phyloP scores from a whole-genome alignment of 2,888 invertebrate species.

The Reticulitermes lucifugus region DNA sequence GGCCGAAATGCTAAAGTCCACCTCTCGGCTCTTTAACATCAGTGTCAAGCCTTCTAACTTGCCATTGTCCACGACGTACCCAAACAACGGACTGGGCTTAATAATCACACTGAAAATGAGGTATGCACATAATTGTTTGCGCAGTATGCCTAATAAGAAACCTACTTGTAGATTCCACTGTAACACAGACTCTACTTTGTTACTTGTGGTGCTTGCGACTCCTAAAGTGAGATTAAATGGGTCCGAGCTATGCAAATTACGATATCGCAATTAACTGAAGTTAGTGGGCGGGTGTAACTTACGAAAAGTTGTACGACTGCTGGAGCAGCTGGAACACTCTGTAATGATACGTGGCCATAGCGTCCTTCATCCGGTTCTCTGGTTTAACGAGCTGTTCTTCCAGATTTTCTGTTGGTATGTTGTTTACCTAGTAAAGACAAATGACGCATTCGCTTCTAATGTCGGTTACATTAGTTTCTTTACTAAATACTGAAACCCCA shows the following conservation, averaged over 20 bases:
- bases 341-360: constrained; percentile 37
- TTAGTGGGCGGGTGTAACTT: not conserved
- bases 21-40: constrained; percentile 30
- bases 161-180: too few relatives aligned
- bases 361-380: constrained; percentile 34
- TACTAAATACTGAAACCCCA: too few relatives aligned
- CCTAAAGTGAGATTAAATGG: too few relatives aligned
- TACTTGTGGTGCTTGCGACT: too few relatives aligned
- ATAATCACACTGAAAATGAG: not conserved
- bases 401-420: constrained; percentile 18
- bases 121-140: too few relatives aligned
- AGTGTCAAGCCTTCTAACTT: constrained; percentile 27
- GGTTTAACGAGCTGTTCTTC: constrained; percentile 30
- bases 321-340: not conserved
- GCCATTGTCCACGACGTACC: constrained; percentile 43
- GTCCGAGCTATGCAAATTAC: too few relatives aligned
- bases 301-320: constrained; percentile 33
- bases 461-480: too few relatives aligned
- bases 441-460: not conserved
- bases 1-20: constrained; percentile 29
- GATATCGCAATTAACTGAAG: too few relatives aligned
- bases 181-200: too few relatives aligned
- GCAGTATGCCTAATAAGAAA: too few relatives aligned
- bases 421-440: constrained; percentile 31
- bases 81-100: constrained; percentile 3